phyloP scores from a whole-genome alignment of 2,113 vertebrate species.

The Ictalurus punctatus region DNA sequence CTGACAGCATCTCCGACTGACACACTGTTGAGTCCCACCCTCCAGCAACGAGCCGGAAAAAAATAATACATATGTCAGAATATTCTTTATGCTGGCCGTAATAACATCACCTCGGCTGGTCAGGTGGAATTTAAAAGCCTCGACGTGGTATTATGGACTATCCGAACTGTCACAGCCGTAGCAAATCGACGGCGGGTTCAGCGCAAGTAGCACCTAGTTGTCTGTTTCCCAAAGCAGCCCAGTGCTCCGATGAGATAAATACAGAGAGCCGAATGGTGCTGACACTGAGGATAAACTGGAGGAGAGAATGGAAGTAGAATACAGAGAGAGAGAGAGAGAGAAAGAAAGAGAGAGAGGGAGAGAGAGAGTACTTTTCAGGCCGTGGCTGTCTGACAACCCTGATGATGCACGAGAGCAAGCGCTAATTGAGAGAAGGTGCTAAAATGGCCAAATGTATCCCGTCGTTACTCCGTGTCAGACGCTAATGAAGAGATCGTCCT shows the following conservation, averaged over 20 bases:
- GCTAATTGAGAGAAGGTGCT: constrained; percentile 14
- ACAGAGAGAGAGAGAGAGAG: neutral
- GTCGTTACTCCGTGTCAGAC: neutral
- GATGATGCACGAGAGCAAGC: neutral
- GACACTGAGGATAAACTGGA: neutral
- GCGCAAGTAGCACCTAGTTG: constrained; percentile 17
- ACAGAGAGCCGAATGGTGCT: neutral
- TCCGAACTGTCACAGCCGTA: constrained; percentile 37
- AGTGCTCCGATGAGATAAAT: constrained; percentile 23
- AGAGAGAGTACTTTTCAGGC: neutral
- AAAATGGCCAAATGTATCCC: constrained; percentile 25
- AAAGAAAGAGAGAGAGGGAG: neutral
- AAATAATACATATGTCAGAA: constrained; percentile 35
- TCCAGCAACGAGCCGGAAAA: neutral
- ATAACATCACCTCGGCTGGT: constrained; percentile 32
- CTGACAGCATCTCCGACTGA: constrained; percentile 31
- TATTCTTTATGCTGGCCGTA: constrained; percentile 19
- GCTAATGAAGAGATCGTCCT: neutral
- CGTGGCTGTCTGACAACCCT: neutral
- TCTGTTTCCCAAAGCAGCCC: constrained; percentile 27
- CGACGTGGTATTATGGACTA: constrained; percentile 32
- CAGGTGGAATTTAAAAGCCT: constrained; percentile 31
- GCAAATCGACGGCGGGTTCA: constrained; percentile 29
- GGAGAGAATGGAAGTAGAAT: neutral
- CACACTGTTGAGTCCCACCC: constrained; percentile 14